Conservation (phyloP, 1,140 invertebrate species). For the Lepidurus packardi region DNA sequence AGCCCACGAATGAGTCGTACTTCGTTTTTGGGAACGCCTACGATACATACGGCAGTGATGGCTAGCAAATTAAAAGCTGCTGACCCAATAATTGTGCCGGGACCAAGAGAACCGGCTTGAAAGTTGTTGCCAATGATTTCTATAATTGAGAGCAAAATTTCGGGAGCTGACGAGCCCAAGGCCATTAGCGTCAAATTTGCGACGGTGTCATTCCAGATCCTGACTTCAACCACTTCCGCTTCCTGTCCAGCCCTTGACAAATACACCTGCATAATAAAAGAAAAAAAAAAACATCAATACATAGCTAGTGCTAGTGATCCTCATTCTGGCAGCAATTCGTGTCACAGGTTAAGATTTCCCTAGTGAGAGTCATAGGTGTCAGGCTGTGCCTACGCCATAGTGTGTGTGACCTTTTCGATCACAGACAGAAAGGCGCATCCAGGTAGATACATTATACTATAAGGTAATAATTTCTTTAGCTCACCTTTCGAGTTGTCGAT, state of each 20-base stretch:
- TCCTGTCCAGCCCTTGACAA: slow-evolving; percentile 37
- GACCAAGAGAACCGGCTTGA: slow-evolving; percentile 54
- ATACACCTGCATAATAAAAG: slow-evolving; percentile 29
- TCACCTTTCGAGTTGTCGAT: slow-evolving; percentile 54
- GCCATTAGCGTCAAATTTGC: slow-evolving; percentile 65
- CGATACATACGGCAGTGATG: slow-evolving; percentile 56
- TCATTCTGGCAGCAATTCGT: background rate
- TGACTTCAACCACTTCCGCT: slow-evolving; percentile 44
- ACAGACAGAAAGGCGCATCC: background rate
- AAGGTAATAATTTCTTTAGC: background rate
- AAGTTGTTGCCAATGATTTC: slow-evolving; percentile 55
- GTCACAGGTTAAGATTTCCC: background rate
- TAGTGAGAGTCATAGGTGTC: background rate
- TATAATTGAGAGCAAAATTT: slow-evolving; percentile 59
- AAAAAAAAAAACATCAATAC: background rate
- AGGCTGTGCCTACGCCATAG: background rate
- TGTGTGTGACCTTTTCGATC: background rate
- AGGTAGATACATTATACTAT: background rate
- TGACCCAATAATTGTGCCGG: slow-evolving; percentile 62
- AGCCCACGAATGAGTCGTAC: slow-evolving; percentile 45
- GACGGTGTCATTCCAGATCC: slow-evolving; percentile 60
- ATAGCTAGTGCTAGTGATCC: background rate
- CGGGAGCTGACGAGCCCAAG: slow-evolving; percentile 58
- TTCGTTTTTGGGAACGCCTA: slow-evolving; percentile 50
- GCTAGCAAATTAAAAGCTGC: slow-evolving; percentile 59